phyloP scores from a whole-genome alignment of 2,888 invertebrate species.

The Miltochrista miniata region DNA sequence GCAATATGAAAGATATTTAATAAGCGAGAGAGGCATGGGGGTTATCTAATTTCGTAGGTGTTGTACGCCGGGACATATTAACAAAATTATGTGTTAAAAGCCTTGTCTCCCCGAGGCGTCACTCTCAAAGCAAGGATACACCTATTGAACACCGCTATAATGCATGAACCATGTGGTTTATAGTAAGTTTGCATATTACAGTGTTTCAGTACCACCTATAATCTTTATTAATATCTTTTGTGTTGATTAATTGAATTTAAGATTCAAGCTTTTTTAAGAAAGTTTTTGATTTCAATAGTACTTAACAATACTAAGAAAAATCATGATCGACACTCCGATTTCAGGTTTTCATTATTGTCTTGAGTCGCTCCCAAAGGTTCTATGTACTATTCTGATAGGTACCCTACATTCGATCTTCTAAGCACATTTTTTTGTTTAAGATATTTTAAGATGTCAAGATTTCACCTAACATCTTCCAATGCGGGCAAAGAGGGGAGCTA shows the following conservation, averaged over 20 bases:
- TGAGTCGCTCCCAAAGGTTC: too few relatives aligned
- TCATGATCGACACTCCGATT: too few relatives aligned
- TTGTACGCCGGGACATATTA: slow-evolving; percentile 69
- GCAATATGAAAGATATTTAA: slow-evolving; percentile 36
- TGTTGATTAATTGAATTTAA: too few relatives aligned
- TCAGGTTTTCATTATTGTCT: too few relatives aligned
- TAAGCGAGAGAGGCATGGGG: slow-evolving; percentile 38
- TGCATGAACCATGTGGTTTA: slow-evolving; percentile 31
- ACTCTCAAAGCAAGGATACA: slow-evolving; percentile 59
- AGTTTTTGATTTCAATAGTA: too few relatives aligned
- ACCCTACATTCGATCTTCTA: neutral
- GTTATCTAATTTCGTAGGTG: slow-evolving; percentile 68
- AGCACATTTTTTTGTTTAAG: neutral
- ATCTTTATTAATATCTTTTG: slow-evolving; percentile 13
- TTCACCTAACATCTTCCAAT: slow-evolving; percentile 6
- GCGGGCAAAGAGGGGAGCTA: slow-evolving; percentile 31
- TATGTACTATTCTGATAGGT: neutral
- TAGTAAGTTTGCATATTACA: slow-evolving; percentile 31
- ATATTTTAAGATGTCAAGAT: slow-evolving; percentile 1
- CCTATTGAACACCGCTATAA: slow-evolving; percentile 36
- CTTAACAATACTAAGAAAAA: too few relatives aligned
- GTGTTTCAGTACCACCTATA: slow-evolving; percentile 9
- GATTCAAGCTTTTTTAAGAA: too few relatives aligned
- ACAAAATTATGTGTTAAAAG: slow-evolving; percentile 79
- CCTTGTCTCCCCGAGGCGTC: slow-evolving; percentile 62